Evolutionary conservation across 30 jellyfish, hydroid and myxozoan species (phyloP), one percentile per base, ranked within the genome.

Genomic region (Aurelia aurita complex sp. Pacific): DNA sequence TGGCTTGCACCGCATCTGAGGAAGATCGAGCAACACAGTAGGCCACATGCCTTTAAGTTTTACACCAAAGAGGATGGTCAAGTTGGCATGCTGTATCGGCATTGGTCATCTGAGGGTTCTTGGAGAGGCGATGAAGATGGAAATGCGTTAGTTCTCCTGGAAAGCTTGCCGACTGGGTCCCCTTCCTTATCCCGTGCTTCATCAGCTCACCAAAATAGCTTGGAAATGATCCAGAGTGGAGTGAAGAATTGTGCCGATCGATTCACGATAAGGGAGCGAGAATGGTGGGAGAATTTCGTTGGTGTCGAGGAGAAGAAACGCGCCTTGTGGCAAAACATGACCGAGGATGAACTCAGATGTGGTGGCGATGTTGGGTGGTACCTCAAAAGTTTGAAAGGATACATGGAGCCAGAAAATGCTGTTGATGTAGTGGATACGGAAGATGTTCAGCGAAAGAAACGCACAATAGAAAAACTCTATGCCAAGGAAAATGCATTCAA

Each of bases 31-130:
- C 64, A 11, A 9, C 81, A 70, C 81, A 70, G 64, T 70, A 50
- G 81, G 17, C 81, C 81, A 15, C 81, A 70, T 70, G 81, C 81
- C 67, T 70, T 70, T 46, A 70, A 70, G 66, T 70, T 70, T 1
- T 13, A 18, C 16, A 36, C 15, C 10, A 18, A 13, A 13, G 35
- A 13, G 15, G 36, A 64, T 64, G 35, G 35, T 6, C 33, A 64
- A n/a, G 74, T 35, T 42, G 35, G 35, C 74, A 64, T 64, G 74
- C 36, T 36, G 74, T 64, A 64, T 64, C 35, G 74, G 7, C 74
- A 64, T 35, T 64, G 74, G 74, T 64, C 74, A 1, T 64, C 74
- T 60, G 32, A 19, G 32, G 69, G 69, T 15, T 17, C 19, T 60
- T 60, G 69, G 69, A 19, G 19, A 15, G 69, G 69, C 69, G 69